Evolutionary conservation across 2,888 invertebrate genomes (phyloP).

Genomic region (Melipona beecheii): DNA sequence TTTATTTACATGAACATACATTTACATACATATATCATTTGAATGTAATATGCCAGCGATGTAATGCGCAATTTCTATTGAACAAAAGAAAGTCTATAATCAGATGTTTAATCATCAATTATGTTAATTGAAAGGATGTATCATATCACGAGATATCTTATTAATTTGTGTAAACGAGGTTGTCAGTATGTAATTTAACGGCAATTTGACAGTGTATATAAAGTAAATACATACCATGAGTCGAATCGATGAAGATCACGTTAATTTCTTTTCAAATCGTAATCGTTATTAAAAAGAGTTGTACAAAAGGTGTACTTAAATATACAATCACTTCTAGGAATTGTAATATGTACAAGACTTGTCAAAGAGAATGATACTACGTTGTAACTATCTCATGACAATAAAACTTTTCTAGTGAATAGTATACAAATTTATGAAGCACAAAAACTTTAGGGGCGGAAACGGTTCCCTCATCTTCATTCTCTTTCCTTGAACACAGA

Average conservation of each 20-base stretch:
- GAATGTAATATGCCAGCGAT: not conserved
- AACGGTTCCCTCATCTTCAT: conserved; percentile 39
- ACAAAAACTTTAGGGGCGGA: conserved; percentile 47
- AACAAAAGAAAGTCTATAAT: not conserved
- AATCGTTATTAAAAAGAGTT: conserved; percentile 48
- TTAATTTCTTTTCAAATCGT: conserved; percentile 54
- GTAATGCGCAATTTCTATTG: conserved; percentile 26
- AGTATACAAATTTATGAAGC: conserved; percentile 34
- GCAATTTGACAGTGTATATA: not conserved
- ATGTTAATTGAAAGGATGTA: conserved; percentile 17
- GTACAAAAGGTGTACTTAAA: conserved; percentile 45
- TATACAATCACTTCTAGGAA: conserved; percentile 36
- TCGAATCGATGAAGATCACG: conserved; percentile 45
- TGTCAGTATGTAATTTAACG: not conserved
- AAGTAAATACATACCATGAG: conserved; percentile 59
- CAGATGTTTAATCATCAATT: conserved; percentile 10
- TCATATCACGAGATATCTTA: conserved; percentile 10
- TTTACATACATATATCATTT: not conserved
- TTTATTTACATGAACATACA: no score
- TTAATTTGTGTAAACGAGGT: conserved; percentile 5
- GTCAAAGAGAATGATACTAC: conserved; percentile 8
- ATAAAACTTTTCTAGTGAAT: conserved; percentile 11
- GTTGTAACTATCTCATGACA: conserved; percentile 49
- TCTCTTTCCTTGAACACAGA: conserved; percentile 33
- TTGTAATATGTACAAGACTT: conserved; percentile 10